Evolutionary conservation across 2,113 vertebrate species (phyloP), one percentile per base, ranked within the genome.

Genomic region (Aspiorhynchus laticeps): DNA sequence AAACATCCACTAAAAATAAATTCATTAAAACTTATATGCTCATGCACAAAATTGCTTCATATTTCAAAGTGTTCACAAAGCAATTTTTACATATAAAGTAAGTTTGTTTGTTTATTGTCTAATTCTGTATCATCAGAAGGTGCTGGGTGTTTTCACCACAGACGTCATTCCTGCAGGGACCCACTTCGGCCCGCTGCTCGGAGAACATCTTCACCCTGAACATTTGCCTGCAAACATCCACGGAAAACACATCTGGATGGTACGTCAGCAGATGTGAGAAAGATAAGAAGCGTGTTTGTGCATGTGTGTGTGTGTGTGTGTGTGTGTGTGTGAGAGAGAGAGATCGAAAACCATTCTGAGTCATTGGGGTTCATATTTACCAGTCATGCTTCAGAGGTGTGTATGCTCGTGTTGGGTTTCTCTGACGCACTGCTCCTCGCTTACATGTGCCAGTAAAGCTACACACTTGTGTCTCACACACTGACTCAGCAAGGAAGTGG

Each of bases 401-500:
- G 59, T 78, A 59, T 26, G 46, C 63, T 63, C 15, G 19, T 67
- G 56, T 74, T 67, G 24, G 76, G 31, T 56, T 86, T 86, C 63
- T 71, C 10, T 80, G 76, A 86, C 63, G 75, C 85, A 86, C 51
- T 11, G 10, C 43, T 73, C 17, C 48, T 61, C 83, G 71, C 67
- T 79, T 82, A 19, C 38, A 82, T 80, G 76, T 86, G 73, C 85
- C 85, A 73, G 77, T 86, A 86, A 86, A 80, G 38, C 14, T 15
- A 76, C 15, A 69, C 15, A 86, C 31, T 71, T 19, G 9, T 80
- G 41, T 12, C 51, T 43, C 63, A 59, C 67, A 43, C 78, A 86
- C 48, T 86, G 85, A 86, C 77, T 71, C 77, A 86, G 85, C 85
- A 43, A 86, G 85, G 85, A 86, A 86, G 85, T 80, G 77, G 76